These are phyloP conservation scores for Mayetiola destructor DNA, from an alignment of 2,888 invertebrate species.

Conservation along the genomic window DNA sequence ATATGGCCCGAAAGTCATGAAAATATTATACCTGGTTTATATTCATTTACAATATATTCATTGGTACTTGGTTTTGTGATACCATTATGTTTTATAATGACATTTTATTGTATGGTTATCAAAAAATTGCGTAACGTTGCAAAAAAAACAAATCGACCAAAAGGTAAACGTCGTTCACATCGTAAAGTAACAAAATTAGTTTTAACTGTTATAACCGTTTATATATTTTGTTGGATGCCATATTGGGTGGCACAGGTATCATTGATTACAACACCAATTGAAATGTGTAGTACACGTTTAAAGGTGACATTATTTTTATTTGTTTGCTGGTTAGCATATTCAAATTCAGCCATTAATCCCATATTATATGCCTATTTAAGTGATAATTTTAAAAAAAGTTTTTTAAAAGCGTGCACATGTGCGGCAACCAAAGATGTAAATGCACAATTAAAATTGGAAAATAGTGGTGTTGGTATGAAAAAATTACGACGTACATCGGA, in stretches of 20 bases:
- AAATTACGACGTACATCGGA: constrained; percentile 8
- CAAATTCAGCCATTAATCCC: constrained; percentile 90
- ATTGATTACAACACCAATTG: constrained; percentile 56
- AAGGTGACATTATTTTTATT: constrained; percentile 68
- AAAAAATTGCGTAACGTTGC: constrained; percentile 67
- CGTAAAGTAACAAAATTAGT: constrained; percentile 73
- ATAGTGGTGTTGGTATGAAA: constrained; percentile 43
- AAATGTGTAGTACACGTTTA: constrained; percentile 54
- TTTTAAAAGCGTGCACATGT: constrained; percentile 82
- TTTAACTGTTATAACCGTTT: constrained; percentile 70
- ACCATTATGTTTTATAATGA: constrained; percentile 59
- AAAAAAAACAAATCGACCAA: constrained; percentile 53
- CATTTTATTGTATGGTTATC: constrained; percentile 71
- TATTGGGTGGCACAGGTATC: constrained; percentile 61
- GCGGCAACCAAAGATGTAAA: constrained; percentile 75
- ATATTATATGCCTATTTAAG: constrained; percentile 83
- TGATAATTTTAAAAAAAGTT: constrained; percentile 90
- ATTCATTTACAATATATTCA: constrained; percentile 65
- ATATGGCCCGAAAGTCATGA: constrained; percentile 46
- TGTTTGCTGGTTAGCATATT: constrained; percentile 61
- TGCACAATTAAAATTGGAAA: constrained; percentile 72
- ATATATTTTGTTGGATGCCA: constrained; percentile 73
- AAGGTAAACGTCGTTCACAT: constrained; percentile 67
- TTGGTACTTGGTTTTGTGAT: constrained; percentile 69
- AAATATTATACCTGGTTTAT: constrained; percentile 33